Evolutionary conservation across 1,140 invertebrate species (phyloP).

Genomic region (Drosophila insularis): DNA sequence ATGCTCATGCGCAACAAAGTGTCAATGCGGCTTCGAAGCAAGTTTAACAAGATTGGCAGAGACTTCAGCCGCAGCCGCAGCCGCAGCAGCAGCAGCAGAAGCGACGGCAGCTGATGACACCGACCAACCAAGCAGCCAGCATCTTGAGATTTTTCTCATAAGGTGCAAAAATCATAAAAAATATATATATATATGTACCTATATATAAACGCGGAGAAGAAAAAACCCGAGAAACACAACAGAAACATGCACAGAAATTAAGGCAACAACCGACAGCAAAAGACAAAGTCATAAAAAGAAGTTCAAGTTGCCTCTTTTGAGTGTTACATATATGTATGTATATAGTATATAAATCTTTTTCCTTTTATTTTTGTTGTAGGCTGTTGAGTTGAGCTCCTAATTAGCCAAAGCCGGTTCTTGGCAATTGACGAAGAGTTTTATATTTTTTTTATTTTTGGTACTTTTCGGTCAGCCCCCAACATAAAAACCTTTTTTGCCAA

Average conservation of each 20-base stretch:
- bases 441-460: conserved; percentile 4
- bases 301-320: conserved; percentile 45
- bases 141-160: conserved; percentile 72
- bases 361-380: conserved; percentile 6
- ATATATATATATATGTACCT: conserved; percentile 16
- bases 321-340: conserved; percentile 45
- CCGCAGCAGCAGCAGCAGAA: background rate
- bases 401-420: conserved; percentile 57
- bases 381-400: conserved; percentile 43
- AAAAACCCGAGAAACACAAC: conserved; percentile 53
- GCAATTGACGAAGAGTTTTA: conserved; percentile 21
- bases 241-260: conserved; percentile 71
- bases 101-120: conserved; percentile 23
- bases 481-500: background rate
- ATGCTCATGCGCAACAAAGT: conserved; percentile 71
- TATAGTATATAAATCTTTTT: conserved; percentile 28
- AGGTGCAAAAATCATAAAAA: conserved; percentile 80
- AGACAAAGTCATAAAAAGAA: conserved; percentile 52
- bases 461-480: conserved; percentile 33
- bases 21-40: conserved; percentile 68
- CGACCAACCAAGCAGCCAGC: conserved; percentile 40
- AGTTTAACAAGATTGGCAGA: conserved; percentile 78
- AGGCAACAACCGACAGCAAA: conserved; percentile 50
- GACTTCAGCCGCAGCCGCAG: conserved; percentile 34
- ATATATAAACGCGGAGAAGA: background rate